Percentiles rank a stretch among this genome's conserved stretches.
These are phyloP conservation scores for Otis tarda DNA, from an alignment of 2,113 vertebrate species.

Conservation along the genomic window DNA sequence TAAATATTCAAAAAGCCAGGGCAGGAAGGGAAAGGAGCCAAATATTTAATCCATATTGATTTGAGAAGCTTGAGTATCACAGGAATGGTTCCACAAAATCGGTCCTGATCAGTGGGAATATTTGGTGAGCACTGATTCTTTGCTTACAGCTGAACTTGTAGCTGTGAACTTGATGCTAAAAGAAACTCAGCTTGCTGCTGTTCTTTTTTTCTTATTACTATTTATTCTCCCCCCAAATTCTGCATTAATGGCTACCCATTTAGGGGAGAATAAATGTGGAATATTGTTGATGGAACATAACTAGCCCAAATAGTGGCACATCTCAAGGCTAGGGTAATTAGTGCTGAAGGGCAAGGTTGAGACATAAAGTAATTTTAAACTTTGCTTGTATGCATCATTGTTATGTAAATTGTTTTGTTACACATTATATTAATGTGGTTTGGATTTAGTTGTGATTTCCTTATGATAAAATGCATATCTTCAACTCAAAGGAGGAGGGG, in stretches of 20 bases:
- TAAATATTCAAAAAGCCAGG: neutral
- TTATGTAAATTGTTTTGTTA: slow-evolving; percentile 45
- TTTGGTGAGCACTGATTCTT: neutral
- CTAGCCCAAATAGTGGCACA: neutral
- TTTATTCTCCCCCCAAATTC: neutral
- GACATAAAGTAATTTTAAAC: neutral
- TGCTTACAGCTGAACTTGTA: neutral
- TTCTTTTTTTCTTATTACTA: neutral
- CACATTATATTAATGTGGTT: slow-evolving; percentile 18
- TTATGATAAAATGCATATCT: neutral
- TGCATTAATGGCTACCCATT: neutral
- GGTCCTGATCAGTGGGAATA: neutral
- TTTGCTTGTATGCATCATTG: slow-evolving; percentile 1
- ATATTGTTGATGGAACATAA: slow-evolving; percentile 1
- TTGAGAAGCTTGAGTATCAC: neutral
- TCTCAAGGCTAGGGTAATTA: slow-evolving; percentile 17
- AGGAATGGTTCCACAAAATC: neutral
- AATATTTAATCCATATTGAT: neutral
- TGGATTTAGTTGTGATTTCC: slow-evolving; percentile 15
- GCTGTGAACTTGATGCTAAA: neutral
- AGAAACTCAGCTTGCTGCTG: neutral
- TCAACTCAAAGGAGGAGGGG: neutral
- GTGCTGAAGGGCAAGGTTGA: slow-evolving; percentile 24
- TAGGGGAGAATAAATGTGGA: neutral
- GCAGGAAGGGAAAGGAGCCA: neutral